Conservation (phyloP, 2,888 invertebrate species). For the Caenorhabditis doughertyi region DNA sequence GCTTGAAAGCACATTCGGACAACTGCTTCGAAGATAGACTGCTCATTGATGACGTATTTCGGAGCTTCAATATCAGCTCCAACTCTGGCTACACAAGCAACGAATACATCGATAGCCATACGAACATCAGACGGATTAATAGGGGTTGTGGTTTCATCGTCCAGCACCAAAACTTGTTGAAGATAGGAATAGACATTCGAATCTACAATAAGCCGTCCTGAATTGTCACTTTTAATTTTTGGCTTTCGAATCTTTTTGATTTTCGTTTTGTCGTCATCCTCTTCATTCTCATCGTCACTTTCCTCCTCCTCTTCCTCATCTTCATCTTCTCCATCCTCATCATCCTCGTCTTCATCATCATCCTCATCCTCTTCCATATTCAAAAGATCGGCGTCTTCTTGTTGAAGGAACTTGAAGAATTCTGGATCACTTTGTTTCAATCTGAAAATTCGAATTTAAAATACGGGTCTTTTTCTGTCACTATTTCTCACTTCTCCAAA, state of each 20-base stretch:
- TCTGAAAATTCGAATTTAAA: constrained; percentile 48
- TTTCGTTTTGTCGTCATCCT: constrained; percentile 37
- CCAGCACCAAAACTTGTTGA: constrained; percentile 59
- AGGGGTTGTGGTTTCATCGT: constrained; percentile 63
- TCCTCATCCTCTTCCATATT: constrained; percentile 72
- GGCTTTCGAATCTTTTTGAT: constrained; percentile 62
- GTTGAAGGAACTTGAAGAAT: constrained; percentile 79
- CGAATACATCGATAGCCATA: constrained; percentile 78
- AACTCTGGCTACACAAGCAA: constrained; percentile 78
- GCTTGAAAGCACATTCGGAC: constrained; percentile 77
- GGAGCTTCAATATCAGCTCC: constrained; percentile 77
- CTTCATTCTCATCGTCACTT: constrained; percentile 44
- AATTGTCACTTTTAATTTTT: constrained; percentile 66
- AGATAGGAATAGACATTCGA: constrained; percentile 70
- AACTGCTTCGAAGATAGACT: constrained; percentile 78
- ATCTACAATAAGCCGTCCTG: constrained; percentile 71
- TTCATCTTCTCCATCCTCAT: constrained; percentile 70
- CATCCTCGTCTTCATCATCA: constrained; percentile 70
- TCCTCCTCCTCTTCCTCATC: constrained; percentile 52
- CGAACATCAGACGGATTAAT: constrained; percentile 64
- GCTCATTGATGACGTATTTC: constrained; percentile 77
- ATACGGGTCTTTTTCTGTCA: too few relatives aligned
- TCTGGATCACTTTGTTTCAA: constrained; percentile 75
- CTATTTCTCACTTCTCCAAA: constrained; percentile 60
- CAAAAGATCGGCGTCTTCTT: constrained; percentile 80